A percentile compares a stretch with the other conserved stretches of the same genome.
phyloP scores from a whole-genome alignment of 2,113 vertebrate genomes.

The Esox niger region DNA sequence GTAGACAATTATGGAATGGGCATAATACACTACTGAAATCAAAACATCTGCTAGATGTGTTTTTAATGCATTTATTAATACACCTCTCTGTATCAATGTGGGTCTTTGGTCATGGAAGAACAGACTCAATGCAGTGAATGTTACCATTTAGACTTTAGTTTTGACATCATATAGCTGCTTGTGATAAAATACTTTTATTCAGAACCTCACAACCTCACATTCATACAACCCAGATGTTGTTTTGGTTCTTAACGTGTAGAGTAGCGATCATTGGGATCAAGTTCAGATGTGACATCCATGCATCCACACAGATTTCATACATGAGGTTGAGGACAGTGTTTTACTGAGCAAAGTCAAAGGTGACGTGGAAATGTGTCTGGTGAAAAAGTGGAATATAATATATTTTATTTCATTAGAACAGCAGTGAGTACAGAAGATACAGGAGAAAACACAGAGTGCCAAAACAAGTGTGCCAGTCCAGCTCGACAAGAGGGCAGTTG shows the following conservation, averaged over 20 bases:
- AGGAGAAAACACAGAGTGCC: conserved; percentile 79
- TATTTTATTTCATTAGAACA: conserved; percentile 40
- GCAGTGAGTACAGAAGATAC: conserved; percentile 77
- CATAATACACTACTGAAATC: no score
- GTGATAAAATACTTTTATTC: no score
- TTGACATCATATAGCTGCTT: not conserved
- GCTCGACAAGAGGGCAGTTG: conserved; percentile 59
- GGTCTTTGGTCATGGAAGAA: no score
- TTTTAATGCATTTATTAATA: no score
- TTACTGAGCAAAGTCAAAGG: conserved; percentile 21
- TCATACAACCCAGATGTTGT: not conserved
- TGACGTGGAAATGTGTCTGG: conserved; percentile 2
- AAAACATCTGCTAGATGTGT: no score
- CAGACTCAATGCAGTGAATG: no score
- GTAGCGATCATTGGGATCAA: not conserved
- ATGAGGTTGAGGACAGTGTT: conserved; percentile 4
- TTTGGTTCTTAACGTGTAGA: not conserved
- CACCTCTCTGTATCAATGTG: no score
- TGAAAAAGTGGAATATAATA: not conserved
- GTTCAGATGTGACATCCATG: not conserved
- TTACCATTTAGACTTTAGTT: not conserved
- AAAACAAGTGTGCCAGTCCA: conserved; percentile 77
- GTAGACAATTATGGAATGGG: no score
- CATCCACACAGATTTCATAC: not conserved
- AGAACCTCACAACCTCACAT: not conserved